phyloP scores from a whole-genome alignment of 1,140 invertebrate genomes.

The Argopecten irradians region DNA sequence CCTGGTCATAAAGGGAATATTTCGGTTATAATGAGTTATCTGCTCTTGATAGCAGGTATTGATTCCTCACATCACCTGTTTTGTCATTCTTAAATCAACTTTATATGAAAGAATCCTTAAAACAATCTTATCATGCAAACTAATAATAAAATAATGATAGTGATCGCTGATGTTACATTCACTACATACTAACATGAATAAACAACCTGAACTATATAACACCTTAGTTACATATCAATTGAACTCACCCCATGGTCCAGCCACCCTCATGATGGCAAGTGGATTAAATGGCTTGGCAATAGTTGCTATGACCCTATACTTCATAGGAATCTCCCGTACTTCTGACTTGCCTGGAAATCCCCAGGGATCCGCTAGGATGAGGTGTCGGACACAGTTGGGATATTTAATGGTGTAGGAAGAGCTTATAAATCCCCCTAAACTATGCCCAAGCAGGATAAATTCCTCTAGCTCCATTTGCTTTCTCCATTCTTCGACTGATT shows the following conservation, averaged over 20 bases:
- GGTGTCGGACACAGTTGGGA: conserved; percentile 86
- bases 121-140: too few relatives aligned
- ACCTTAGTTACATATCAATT: background rate
- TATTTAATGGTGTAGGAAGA: conserved; percentile 85
- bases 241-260: conserved; percentile 89
- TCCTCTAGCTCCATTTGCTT: conserved; percentile 91
- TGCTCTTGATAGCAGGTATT: too few relatives aligned
- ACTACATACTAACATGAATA: too few relatives aligned
- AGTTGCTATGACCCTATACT: conserved; percentile 71
- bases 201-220: too few relatives aligned
- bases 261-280: conserved; percentile 89
- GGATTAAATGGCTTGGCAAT: conserved; percentile 92
- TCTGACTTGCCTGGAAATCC: conserved; percentile 90
- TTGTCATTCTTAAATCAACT: too few relatives aligned
- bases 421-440: conserved; percentile 95
- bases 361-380: conserved; percentile 98
- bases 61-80: too few relatives aligned
- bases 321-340: conserved; percentile 57
- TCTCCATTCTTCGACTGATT: conserved; percentile 96
- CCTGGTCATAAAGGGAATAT: too few relatives aligned
- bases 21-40: too few relatives aligned
- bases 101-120: too few relatives aligned
- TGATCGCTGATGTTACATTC: too few relatives aligned
- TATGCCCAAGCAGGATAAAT: conserved; percentile 95
- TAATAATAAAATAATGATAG: too few relatives aligned